Evolutionary conservation across 2,113 vertebrate species (phyloP).

Genomic region (Azemiops feae): DNA sequence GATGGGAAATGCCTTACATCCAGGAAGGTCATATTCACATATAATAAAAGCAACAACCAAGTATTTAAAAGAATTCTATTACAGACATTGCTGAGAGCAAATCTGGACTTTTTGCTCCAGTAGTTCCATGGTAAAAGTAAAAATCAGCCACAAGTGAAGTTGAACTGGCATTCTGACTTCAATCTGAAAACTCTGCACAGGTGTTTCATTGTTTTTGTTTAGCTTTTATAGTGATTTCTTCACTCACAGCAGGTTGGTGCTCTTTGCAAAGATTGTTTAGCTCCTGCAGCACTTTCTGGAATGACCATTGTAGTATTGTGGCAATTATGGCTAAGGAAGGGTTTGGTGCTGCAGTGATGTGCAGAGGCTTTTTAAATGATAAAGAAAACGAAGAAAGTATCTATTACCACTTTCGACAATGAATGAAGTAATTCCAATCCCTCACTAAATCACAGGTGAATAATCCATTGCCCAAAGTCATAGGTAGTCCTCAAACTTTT

Average conservation of each 20-base stretch:
- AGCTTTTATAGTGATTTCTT: background rate
- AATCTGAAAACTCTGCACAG: background rate
- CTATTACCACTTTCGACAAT: background rate
- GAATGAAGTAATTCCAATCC: background rate
- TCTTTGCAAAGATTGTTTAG: background rate
- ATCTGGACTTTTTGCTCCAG: background rate
- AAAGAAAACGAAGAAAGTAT: background rate
- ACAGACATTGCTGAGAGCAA: background rate
- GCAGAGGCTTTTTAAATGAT: background rate
- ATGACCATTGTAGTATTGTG: background rate
- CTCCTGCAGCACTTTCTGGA: background rate
- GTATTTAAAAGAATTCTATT: background rate
- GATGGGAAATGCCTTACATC: background rate
- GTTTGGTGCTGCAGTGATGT: background rate
- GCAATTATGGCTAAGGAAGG: background rate
- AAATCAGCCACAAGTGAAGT: background rate
- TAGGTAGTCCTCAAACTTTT: background rate
- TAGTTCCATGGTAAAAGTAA: background rate
- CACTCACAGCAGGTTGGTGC: background rate
- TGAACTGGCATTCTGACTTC: background rate
- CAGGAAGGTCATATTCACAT: background rate
- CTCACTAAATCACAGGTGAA: background rate
- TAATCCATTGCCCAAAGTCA: background rate
- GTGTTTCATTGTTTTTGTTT: background rate
- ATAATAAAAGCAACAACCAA: background rate